These are phyloP conservation scores for Ibycter americanus DNA, from an alignment of 2,797 vertebrate species.

Conservation along the genomic window DNA sequence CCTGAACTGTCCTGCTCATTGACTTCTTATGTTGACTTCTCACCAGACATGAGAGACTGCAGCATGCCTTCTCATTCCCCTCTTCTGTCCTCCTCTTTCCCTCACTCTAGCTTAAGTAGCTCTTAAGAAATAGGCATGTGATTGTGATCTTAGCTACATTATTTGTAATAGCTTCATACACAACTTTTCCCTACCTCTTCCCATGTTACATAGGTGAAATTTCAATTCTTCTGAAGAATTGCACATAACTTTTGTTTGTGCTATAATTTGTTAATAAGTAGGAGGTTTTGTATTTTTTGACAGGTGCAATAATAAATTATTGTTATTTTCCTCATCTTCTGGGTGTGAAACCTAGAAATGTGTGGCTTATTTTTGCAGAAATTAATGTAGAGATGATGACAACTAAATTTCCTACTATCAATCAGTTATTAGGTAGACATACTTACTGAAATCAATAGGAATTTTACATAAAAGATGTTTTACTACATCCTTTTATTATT, in stretches of 20 bases:
- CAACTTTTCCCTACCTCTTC: not conserved
- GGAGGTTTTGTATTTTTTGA: not conserved
- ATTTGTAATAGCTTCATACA: not conserved
- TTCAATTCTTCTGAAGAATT: not conserved
- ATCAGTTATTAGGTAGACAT: not conserved
- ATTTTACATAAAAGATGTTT: not conserved
- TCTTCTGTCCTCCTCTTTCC: not conserved
- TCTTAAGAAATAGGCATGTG: not conserved
- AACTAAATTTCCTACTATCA: not conserved
- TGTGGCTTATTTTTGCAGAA: not conserved
- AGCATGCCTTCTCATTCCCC: not conserved
- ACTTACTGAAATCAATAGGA: not conserved
- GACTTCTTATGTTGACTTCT: not conserved
- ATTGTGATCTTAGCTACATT: not conserved
- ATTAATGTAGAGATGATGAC: not conserved
- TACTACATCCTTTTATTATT: not conserved
- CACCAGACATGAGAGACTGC: fast-evolving
- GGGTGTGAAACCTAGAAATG: not conserved
- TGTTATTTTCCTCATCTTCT: not conserved
- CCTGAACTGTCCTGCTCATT: not conserved
- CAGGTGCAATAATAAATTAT: not conserved
- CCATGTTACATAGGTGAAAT: not conserved
- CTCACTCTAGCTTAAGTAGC: not conserved
- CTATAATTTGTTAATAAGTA: not conserved
- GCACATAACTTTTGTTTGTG: not conserved